A percentile compares a stretch with the other conserved stretches of the same genome.
Evolutionary conservation across 2,113 vertebrate species (phyloP).

Genomic region (Platichthys flesus): DNA sequence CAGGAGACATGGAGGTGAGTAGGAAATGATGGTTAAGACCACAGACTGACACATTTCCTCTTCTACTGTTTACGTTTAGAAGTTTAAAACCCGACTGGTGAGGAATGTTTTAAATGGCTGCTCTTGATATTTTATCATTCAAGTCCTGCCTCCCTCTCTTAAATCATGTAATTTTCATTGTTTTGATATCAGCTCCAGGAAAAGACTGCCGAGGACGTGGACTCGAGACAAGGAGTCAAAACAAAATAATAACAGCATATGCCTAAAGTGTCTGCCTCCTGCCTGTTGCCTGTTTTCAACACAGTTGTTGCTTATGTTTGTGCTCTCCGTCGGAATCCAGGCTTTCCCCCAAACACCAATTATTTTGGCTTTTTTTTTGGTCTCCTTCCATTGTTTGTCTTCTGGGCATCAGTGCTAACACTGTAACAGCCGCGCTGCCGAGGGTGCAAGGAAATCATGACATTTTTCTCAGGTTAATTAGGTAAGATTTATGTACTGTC

Average conservation of each 20-base stretch:
- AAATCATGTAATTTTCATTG: background rate
- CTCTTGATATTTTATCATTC: too few relatives aligned
- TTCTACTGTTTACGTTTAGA: too few relatives aligned
- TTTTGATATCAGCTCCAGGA: background rate
- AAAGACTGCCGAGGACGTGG: background rate
- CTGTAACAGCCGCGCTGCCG: conserved; percentile 36
- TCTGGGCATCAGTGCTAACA: conserved; percentile 24
- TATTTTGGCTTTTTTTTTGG: conserved; percentile 39
- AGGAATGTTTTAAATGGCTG: too few relatives aligned
- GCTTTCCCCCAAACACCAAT: conserved; percentile 50
- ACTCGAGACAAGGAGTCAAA: background rate
- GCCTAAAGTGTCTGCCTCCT: background rate
- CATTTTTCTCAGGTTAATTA: conserved; percentile 60
- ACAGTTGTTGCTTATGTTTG: conserved; percentile 1
- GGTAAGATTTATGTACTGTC: conserved; percentile 55
- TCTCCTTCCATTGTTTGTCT: conserved; percentile 51
- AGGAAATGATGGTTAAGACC: too few relatives aligned
- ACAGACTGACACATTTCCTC: too few relatives aligned
- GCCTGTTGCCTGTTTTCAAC: conserved; percentile 4
- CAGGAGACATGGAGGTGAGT: too few relatives aligned
- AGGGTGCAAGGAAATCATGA: conserved; percentile 29
- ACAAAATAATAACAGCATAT: background rate
- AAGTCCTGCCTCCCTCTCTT: too few relatives aligned
- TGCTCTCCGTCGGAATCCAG: conserved; percentile 9
- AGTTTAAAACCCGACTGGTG: too few relatives aligned